Conservation (phyloP, 2,113 vertebrate genomes). For the Chlorodrepanis virens region DNA sequence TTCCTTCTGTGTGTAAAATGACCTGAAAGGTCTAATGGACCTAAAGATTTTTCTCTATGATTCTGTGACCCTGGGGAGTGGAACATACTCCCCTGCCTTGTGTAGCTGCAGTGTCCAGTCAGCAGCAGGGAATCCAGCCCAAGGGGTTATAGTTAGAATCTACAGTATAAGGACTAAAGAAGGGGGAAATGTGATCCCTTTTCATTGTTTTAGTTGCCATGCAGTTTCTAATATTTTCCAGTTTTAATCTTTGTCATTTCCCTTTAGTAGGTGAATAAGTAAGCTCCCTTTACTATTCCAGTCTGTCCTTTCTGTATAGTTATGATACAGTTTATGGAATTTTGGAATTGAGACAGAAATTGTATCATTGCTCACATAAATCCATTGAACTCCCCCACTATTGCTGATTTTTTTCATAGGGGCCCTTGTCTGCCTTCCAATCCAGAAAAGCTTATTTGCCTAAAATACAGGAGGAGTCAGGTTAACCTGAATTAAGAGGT, state of each 20-base stretch:
- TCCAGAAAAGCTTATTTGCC: not conserved
- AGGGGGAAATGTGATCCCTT: not conserved
- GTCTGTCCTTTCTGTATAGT: not conserved
- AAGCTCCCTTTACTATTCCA: not conserved
- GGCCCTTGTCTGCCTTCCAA: not conserved
- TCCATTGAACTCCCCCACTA: not conserved
- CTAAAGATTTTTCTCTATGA: fast-evolving
- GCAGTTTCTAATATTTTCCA: not conserved
- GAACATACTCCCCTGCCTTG: fast-evolving
- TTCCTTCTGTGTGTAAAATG: not conserved
- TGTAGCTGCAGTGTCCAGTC: not conserved
- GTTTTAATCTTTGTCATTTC: not conserved
- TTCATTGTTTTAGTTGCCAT: not conserved
- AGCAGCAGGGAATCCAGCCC: not conserved
- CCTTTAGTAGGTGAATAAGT: not conserved
- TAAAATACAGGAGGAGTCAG: not conserved
- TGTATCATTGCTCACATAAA: not conserved
- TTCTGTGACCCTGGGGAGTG: not conserved
- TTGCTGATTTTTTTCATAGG: not conserved
- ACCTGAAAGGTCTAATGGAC: not conserved
- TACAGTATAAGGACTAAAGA: not conserved
- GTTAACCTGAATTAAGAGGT: not conserved
- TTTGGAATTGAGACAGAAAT: not conserved
- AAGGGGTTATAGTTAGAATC: not conserved
- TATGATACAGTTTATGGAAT: not conserved